Evolutionary conservation across 2,888 invertebrate species (phyloP), one percentile per base, ranked within the genome.

Genomic region (Spicauda simplicius): DNA sequence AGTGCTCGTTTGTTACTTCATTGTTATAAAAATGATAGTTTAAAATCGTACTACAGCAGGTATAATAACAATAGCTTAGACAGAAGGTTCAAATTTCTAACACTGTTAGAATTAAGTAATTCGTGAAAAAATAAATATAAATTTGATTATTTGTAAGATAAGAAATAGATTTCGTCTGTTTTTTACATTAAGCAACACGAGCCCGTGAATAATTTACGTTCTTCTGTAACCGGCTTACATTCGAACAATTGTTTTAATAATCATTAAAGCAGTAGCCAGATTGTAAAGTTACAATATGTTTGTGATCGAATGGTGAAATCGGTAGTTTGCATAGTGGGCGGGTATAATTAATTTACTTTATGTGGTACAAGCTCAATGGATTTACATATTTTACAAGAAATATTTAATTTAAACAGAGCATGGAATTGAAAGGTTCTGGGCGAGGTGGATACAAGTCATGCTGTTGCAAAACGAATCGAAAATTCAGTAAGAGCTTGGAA

Each of bases 331-430:
- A 12, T 56, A 33, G 37, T 41, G 16, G 48, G 48, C 33, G 14
- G 41, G 41, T 41, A 37, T 58, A 58, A 58, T 25, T 45, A 20
- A 58, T 45, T 25, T 45, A 20, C 45, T 45, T 45, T 25, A 45
- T 2, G 45, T 14, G 45, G 8, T 41, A 41, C 45, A 58, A 58
- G 20, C 45, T 45, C 41, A n/a, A 25, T 58, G 20, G n/a, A 58
- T 58, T 58, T 45, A 45, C 45, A 58, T 58, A 25, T 19, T 58
- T 58, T 45, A 58, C 45, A 20, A 58, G 57, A 57, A 45, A 20
- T 20, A 45, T 45, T 16, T n/a, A 20, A 45, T 45, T 58, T 20
- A 45, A 58, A 58, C 20, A 45, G 58, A 45, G 14, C 45, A 45
- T 58, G 10, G 20, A 45, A 45, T n/a, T 48, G 16, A 48, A 48